Percentiles rank a stretch among this genome's conserved stretches.
These are phyloP conservation scores for Fissipunctia ypsillon DNA, from an alignment of 2,888 invertebrate genomes.

Conservation along the genomic window DNA sequence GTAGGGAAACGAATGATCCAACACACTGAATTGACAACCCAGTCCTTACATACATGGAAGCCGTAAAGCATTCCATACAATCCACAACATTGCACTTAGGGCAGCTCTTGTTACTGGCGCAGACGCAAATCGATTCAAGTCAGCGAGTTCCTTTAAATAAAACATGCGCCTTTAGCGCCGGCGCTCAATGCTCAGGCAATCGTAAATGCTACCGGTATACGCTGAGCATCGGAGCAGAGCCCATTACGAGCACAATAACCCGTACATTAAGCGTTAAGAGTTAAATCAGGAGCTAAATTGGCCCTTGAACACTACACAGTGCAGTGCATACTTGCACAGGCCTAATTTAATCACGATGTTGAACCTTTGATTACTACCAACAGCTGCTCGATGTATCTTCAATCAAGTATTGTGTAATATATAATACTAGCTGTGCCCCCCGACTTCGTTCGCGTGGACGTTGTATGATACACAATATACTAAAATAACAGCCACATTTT, in stretches of 20 bases:
- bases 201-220: slow-evolving; percentile 25
- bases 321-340: background rate
- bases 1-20: too few relatives aligned
- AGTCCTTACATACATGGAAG: background rate
- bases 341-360: slow-evolving; percentile 13
- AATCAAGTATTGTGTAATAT: background rate
- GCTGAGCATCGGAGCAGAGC: slow-evolving; percentile 7
- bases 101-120: slow-evolving; percentile 32
- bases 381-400: background rate
- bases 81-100: slow-evolving; percentile 31
- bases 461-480: too few relatives aligned
- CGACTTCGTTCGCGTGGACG: too few relatives aligned
- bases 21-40: background rate
- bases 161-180: slow-evolving; percentile 39
- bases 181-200: slow-evolving; percentile 17
- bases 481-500: too few relatives aligned
- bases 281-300: slow-evolving; percentile 10
- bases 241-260: slow-evolving; percentile 31
- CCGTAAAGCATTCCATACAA: slow-evolving; percentile 31
- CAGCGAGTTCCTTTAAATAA: slow-evolving; percentile 2
- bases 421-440: too few relatives aligned
- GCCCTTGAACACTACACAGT: background rate
- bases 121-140: slow-evolving; percentile 25
- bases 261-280: background rate
- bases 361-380: slow-evolving; percentile 1